Conservation (phyloP, 2,113 vertebrate species). For the Kryptolebias marmoratus region DNA sequence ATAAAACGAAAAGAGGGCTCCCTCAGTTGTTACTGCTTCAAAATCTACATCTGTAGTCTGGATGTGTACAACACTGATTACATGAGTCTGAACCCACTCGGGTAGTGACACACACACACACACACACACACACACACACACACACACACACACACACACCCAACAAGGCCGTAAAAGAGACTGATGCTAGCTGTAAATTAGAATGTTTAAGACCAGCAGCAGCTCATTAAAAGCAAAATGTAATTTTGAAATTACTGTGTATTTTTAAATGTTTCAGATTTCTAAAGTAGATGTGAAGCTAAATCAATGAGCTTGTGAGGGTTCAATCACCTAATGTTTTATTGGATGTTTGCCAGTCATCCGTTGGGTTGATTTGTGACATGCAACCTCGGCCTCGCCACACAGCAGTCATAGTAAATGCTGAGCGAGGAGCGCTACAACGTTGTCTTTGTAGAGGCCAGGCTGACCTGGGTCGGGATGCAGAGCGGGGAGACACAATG, state of each 20-base stretch:
- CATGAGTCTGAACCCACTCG: background rate
- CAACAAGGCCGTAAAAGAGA: background rate
- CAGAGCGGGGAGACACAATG: conserved; percentile 29
- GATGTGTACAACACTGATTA: background rate
- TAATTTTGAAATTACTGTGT: conserved; percentile 1
- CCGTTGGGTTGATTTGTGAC: conserved; percentile 12
- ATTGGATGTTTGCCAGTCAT: background rate
- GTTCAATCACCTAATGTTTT: conserved; percentile 8
- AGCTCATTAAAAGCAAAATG: conserved; percentile 16
- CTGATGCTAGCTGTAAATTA: conserved; percentile 19
- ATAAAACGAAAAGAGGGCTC: background rate
- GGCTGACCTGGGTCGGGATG: background rate
- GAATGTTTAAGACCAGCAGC: background rate
- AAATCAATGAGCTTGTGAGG: conserved; percentile 6
- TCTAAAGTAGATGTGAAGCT: background rate
- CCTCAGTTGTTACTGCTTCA: conserved; percentile 4
- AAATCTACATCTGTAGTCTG: background rate
- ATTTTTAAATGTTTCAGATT: background rate
- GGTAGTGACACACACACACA: background rate
- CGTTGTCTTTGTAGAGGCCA: background rate
- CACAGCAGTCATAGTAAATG: conserved; percentile 5
- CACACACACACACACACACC: background rate
- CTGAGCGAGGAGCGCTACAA: conserved; percentile 12
- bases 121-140: no score
- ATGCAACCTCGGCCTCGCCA: background rate